A percentile compares a stretch with the other conserved stretches of the same genome.
phyloP scores from a whole-genome alignment of 2,797 vertebrate genomes.

The Anisognathus igniventris region DNA sequence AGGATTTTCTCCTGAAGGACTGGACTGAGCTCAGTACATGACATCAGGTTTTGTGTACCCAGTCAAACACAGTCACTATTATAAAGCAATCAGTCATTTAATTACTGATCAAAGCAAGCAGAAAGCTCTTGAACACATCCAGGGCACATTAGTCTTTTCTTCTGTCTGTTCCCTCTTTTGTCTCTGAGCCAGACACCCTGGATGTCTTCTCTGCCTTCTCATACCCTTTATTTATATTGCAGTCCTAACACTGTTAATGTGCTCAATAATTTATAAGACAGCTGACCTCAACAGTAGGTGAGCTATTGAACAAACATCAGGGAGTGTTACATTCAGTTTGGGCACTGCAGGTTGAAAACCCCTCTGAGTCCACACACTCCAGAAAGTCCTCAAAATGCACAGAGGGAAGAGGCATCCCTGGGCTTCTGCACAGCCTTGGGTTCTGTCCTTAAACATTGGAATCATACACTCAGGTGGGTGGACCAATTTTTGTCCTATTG shows the following conservation, averaged over 20 bases:
- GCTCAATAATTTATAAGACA: conserved; percentile 86
- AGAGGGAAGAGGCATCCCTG: not conserved
- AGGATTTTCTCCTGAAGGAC: not conserved
- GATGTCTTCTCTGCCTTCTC: conserved; percentile 16
- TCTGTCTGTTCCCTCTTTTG: conserved; percentile 1
- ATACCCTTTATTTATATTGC: conserved; percentile 67
- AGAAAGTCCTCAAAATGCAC: not conserved
- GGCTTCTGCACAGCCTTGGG: not conserved
- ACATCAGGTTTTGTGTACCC: not conserved
- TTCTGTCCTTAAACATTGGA: not conserved
- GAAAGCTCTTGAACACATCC: not conserved
- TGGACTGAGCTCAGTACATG: not conserved
- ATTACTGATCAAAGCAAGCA: conserved; percentile 19
- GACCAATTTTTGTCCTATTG: conserved; percentile 1
- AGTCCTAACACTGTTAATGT: conserved; percentile 81
- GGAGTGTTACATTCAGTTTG: conserved; percentile 53
- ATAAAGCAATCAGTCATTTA: conserved; percentile 29
- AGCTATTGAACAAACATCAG: conserved; percentile 74
- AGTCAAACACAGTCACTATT: not conserved
- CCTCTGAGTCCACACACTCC: not conserved
- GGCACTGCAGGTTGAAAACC: not conserved
- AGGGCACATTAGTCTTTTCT: not conserved
- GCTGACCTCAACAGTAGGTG: conserved; percentile 75
- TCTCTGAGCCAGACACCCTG: conserved; percentile 30
- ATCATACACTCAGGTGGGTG: not conserved